These are phyloP conservation scores for Byasa hedistus DNA, from an alignment of 2,888 invertebrate species.

Conservation along the genomic window DNA sequence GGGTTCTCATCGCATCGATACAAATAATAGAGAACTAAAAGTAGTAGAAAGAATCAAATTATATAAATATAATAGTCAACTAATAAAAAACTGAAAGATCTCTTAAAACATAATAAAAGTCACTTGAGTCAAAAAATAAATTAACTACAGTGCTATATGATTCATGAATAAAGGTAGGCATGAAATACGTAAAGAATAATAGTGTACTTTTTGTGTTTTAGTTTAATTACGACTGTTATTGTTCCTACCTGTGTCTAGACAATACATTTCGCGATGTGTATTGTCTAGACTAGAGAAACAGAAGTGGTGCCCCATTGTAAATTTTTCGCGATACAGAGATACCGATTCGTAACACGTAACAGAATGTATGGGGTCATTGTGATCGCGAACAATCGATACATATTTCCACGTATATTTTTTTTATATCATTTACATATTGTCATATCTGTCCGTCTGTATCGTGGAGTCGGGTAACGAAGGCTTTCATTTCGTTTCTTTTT, in stretches of 20 bases:
- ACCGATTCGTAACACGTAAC: constrained; percentile 50
- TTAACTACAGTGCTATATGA: too few species aligned
- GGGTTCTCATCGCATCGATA: too few species aligned
- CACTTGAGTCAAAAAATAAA: too few species aligned
- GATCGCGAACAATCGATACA: constrained; percentile 60
- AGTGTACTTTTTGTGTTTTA: too few species aligned
- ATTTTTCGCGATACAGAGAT: constrained; percentile 22
- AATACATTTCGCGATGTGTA: constrained; percentile 10
- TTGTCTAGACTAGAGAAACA: constrained; percentile 2
- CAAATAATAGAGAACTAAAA: too few species aligned
- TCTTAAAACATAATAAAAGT: too few species aligned
- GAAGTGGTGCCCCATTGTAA: constrained; percentile 24
- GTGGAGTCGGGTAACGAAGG: constrained; percentile 6
- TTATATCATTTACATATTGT: constrained; percentile 35
- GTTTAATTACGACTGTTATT: too few species aligned
- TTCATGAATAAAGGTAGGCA: too few species aligned
- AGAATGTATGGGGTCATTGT: constrained; percentile 56
- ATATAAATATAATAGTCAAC: too few species aligned
- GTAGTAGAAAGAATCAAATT: too few species aligned
- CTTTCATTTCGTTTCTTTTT: neutral
- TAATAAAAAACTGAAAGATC: too few species aligned
- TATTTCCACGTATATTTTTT: constrained; percentile 60
- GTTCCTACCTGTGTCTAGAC: neutral
- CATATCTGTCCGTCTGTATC: constrained; percentile 4
- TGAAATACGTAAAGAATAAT: too few species aligned